Evolutionary conservation across 2,888 invertebrate genomes (phyloP).

Genomic region (Allolobophora icterica): DNA sequence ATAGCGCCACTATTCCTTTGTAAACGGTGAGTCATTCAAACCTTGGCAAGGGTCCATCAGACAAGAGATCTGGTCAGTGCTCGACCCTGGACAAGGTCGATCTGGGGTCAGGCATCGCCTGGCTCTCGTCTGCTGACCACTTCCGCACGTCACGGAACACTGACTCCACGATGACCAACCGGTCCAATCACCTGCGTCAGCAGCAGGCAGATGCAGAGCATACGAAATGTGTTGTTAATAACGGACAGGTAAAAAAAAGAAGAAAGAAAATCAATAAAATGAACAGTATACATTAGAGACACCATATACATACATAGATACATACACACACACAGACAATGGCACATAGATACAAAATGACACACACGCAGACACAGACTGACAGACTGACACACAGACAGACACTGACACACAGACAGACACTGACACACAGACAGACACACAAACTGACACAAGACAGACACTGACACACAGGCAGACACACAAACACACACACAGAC

Average conservation of each 20-base stretch:
- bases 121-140: not conserved
- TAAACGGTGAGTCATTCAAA: not conserved
- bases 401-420: not conserved
- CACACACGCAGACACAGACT: not conserved
- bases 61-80: not conserved
- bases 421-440: not conserved
- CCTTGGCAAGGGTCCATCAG: not conserved
- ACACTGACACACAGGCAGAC: too few species aligned
- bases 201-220: too few species aligned
- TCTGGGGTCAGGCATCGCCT: constrained; percentile 24
- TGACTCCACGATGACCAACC: constrained; percentile 43
- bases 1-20: too few species aligned
- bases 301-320: too few species aligned
- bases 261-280: not conserved
- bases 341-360: not conserved
- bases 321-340: not conserved
- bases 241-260: not conserved
- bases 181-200: constrained; percentile 41
- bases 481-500: not conserved
- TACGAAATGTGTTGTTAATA: too few species aligned
- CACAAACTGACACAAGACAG: not conserved
- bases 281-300: not conserved
- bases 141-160: constrained; percentile 44
- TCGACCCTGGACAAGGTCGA: not conserved
- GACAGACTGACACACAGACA: not conserved